Evolutionary conservation across 2,797 vertebrate genomes (phyloP).

Genomic region (Yasuhikotakia modesta): DNA sequence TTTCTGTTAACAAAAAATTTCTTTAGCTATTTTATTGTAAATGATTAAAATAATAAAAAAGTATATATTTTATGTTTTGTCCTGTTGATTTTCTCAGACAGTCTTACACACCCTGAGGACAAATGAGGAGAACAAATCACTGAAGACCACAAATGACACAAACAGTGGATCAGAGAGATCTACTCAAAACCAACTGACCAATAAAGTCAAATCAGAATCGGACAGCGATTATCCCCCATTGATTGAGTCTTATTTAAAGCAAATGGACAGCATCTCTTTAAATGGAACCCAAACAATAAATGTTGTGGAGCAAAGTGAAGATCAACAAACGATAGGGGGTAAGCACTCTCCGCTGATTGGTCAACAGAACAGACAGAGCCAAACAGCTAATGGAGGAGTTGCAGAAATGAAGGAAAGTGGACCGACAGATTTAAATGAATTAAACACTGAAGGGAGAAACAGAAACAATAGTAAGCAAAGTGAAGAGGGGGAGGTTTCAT

Average conservation of each 20-base stretch:
- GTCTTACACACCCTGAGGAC: conserved; percentile 65
- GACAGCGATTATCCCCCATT: conserved; percentile 39
- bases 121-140: conserved; percentile 60
- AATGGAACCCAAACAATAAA: neutral
- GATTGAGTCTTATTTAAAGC: neutral
- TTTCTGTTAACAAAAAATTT: too few species aligned
- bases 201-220: conserved; percentile 43
- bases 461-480: conserved; percentile 21
- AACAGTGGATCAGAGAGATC: conserved; percentile 47
- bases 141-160: conserved; percentile 54
- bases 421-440: conserved; percentile 52
- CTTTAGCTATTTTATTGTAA: too few species aligned
- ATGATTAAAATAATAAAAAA: neutral
- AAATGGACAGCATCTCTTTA: neutral
- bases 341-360: neutral
- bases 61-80: neutral
- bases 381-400: neutral
- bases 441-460: conserved; percentile 56
- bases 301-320: conserved; percentile 3
- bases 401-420: neutral
- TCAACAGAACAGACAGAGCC: neutral
- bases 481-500: conserved; percentile 42
- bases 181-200: conserved; percentile 28
- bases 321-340: neutral
- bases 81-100: conserved; percentile 62